phyloP scores from a whole-genome alignment of 2,888 invertebrate species.

The Dicranocentrus wangi region DNA sequence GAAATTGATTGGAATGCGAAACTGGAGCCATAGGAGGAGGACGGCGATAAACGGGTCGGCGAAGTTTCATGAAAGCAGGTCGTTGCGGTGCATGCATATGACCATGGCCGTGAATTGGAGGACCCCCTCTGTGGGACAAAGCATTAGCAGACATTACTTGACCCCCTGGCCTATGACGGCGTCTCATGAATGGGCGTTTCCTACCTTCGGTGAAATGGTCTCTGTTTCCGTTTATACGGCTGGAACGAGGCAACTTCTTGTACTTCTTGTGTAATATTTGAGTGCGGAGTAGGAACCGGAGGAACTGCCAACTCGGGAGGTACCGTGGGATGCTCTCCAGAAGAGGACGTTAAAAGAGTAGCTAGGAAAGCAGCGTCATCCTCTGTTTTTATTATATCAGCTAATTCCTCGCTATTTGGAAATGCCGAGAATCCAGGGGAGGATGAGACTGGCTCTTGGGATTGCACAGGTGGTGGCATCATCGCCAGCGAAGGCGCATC shows the following conservation, averaged over 20 bases:
- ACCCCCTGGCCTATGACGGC: slow-evolving; percentile 16
- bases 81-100: slow-evolving; percentile 26
- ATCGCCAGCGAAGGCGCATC: slow-evolving; percentile 47
- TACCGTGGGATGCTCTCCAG: slow-evolving; percentile 34
- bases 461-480: slow-evolving; percentile 37
- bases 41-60: slow-evolving; percentile 40
- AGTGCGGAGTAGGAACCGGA: slow-evolving; percentile 24
- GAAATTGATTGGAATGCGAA: too few species aligned
- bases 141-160: slow-evolving; percentile 5
- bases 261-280: slow-evolving; percentile 19
- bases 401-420: slow-evolving; percentile 49
- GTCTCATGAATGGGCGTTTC: slow-evolving; percentile 43
- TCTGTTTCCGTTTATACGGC: slow-evolving; percentile 21
- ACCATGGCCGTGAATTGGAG: slow-evolving; percentile 17
- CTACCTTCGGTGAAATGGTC: slow-evolving; percentile 23
- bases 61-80: slow-evolving; percentile 9
- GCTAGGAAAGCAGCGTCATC: slow-evolving; percentile 39
- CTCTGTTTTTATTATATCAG: slow-evolving; percentile 44
- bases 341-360: slow-evolving; percentile 20
- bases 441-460: background rate
- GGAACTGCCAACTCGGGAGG: slow-evolving; percentile 34
- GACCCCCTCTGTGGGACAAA: slow-evolving; percentile 41
- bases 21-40: slow-evolving; percentile 9
- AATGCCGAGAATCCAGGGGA: slow-evolving; percentile 58
- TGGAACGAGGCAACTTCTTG: slow-evolving; percentile 37